These are phyloP conservation scores for Caenorhabditis zanzibari DNA, from an alignment of 2,888 invertebrate species.

Conservation along the genomic window DNA sequence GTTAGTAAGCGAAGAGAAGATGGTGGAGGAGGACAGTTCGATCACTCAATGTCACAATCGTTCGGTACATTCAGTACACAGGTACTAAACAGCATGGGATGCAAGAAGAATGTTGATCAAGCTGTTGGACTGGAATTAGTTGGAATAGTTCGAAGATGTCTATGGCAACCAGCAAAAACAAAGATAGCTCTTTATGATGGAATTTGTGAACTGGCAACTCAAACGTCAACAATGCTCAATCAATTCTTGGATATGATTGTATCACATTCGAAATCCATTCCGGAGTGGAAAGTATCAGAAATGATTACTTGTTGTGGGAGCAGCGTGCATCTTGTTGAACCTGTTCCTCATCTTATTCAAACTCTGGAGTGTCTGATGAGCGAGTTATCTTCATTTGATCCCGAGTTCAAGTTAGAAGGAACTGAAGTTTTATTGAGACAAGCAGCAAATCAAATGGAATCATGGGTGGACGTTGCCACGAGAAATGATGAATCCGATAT, in stretches of 20 bases:
- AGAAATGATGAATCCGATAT: constrained; percentile 61
- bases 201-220: constrained; percentile 63
- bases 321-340: constrained; percentile 58
- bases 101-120: constrained; percentile 62
- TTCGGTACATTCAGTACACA: constrained; percentile 73
- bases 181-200: constrained; percentile 68
- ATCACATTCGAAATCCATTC: constrained; percentile 53
- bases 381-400: constrained; percentile 55
- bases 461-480: constrained; percentile 63
- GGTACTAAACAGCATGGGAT: constrained; percentile 62
- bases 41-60: constrained; percentile 69
- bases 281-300: constrained; percentile 58
- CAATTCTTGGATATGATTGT: constrained; percentile 69
- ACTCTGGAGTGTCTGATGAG: constrained; percentile 65
- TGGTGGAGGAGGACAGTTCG: constrained; percentile 63
- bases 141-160: constrained; percentile 65
- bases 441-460: constrained; percentile 45
- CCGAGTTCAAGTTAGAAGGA: constrained; percentile 46
- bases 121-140: constrained; percentile 66
- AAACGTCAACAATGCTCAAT: constrained; percentile 62
- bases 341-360: constrained; percentile 69
- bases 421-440: constrained; percentile 52
- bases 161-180: constrained; percentile 65
- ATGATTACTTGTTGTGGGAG: constrained; percentile 47
- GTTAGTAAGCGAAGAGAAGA: constrained; percentile 64